Conservation (phyloP, 2,113 vertebrate genomes). For the Pyrgilauda ruficollis region DNA sequence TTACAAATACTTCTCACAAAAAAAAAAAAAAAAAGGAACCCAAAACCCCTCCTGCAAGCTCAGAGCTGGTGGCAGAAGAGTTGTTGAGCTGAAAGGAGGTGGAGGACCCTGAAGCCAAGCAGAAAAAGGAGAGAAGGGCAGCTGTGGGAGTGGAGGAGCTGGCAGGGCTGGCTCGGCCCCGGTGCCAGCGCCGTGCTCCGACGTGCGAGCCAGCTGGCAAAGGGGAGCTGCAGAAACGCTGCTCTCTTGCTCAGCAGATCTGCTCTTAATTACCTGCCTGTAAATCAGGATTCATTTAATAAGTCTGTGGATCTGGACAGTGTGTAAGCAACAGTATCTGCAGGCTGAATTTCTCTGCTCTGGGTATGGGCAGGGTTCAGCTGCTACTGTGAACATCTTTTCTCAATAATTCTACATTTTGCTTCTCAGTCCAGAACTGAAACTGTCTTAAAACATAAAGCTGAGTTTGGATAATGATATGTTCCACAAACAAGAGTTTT, state of each 20-base stretch:
- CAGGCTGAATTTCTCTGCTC: neutral
- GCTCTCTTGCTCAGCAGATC: conserved; percentile 45
- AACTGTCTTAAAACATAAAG: neutral
- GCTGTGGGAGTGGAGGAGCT: neutral
- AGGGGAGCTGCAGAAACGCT: neutral
- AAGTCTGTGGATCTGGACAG: neutral
- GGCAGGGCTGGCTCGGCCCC: neutral
- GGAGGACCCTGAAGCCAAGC: neutral
- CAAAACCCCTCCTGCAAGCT: neutral
- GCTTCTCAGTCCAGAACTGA: neutral
- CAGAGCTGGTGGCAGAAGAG: neutral
- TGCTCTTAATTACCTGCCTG: conserved; percentile 45
- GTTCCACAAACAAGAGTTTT: neutral
- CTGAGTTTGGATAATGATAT: neutral
- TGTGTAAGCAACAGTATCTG: neutral
- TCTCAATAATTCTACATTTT: neutral
- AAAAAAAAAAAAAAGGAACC: neutral
- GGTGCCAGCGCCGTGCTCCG: neutral
- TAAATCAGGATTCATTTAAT: conserved; percentile 38
- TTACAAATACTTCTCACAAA: neutral
- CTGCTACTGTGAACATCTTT: neutral
- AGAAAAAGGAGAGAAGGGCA: neutral
- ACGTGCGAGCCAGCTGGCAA: neutral
- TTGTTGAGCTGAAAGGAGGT: neutral
- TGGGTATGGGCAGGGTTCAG: neutral